Conservation (phyloP, 1,140 invertebrate genomes). For the Orchesella cincta region DNA sequence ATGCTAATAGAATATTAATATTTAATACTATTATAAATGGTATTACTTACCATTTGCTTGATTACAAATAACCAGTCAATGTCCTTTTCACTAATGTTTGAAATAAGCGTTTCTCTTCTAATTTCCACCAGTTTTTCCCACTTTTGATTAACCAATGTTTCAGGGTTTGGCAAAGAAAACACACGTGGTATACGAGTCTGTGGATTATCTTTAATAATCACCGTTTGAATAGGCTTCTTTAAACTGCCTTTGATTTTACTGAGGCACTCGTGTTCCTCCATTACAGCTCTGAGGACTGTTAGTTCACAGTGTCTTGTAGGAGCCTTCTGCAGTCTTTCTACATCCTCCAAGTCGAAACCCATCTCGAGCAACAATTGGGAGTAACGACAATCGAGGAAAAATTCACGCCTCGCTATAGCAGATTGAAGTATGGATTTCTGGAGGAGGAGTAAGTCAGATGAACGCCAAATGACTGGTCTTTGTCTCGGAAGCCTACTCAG, state of each 20-base stretch:
- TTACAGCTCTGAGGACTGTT: background rate
- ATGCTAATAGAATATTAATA: no score
- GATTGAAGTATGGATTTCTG: background rate
- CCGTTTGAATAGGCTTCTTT: background rate
- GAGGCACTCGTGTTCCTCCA: background rate
- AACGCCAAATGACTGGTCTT: background rate
- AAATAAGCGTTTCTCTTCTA: background rate
- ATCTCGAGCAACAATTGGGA: background rate
- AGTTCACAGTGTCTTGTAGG: background rate
- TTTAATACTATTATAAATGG: no score
- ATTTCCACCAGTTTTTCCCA: background rate
- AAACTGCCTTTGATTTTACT: background rate
- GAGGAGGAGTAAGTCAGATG: background rate
- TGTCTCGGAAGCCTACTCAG: background rate
- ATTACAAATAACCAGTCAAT: background rate
- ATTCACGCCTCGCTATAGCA: background rate
- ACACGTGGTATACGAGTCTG: background rate
- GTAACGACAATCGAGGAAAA: constrained; percentile 1
- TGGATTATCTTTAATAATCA: background rate
- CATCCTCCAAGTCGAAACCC: background rate
- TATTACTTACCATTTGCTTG: background rate
- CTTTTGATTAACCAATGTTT: background rate
- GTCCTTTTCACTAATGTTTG: background rate
- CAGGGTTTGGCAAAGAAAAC: background rate
- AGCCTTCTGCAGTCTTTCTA: background rate